Conservation (phyloP, 2,797 vertebrate genomes). For the Danio aesculapii region DNA sequence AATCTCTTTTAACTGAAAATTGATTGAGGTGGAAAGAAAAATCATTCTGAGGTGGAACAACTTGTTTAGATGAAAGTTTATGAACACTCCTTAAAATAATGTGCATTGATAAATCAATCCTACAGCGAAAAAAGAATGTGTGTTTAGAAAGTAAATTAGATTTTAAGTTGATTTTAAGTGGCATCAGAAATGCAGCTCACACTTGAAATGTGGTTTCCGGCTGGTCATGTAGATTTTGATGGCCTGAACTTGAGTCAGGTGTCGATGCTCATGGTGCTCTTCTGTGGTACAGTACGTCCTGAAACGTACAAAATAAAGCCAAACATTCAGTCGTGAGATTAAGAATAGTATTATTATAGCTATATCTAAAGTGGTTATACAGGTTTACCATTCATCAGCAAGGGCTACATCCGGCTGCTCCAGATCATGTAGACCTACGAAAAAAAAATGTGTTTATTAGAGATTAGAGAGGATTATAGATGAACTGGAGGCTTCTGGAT, state of each 20-base stretch:
- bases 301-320: constrained; percentile 38
- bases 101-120: not conserved
- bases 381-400: constrained; percentile 96
- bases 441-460: constrained; percentile 54
- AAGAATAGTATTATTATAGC: not conserved
- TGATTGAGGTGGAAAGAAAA: not conserved
- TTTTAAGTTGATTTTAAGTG: not conserved
- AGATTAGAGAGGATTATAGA: constrained; percentile 68
- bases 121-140: not conserved
- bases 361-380: not conserved
- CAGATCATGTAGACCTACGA: constrained; percentile 94
- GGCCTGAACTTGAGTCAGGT: constrained; percentile 93
- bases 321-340: not conserved
- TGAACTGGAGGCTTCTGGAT: not conserved
- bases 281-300: constrained; percentile 99
- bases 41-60: not conserved
- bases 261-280: constrained; percentile 91
- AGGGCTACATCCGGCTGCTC: constrained; percentile 97
- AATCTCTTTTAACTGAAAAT: not conserved
- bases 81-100: not conserved
- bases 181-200: constrained; percentile 76
- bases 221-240: constrained; percentile 95
- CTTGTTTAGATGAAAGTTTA: not conserved
- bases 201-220: constrained; percentile 91
- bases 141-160: not conserved